phyloP scores from a whole-genome alignment of 2,113 vertebrate species.

The Micromys minutus region DNA sequence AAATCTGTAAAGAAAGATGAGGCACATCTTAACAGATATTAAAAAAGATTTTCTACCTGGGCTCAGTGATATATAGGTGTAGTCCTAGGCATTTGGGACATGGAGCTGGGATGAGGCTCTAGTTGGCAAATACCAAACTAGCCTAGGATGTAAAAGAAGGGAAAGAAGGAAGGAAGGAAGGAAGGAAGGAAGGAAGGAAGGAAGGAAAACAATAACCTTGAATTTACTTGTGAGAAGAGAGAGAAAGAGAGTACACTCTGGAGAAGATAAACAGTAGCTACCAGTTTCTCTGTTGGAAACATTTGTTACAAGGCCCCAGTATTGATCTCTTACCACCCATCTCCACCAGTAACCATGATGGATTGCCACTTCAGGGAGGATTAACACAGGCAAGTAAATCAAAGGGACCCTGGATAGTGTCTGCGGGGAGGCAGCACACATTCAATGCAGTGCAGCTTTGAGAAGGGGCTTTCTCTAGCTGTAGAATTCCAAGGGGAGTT shows the following conservation, averaged over 20 bases:
- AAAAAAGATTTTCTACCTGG: neutral
- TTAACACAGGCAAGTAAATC: slow-evolving; percentile 44
- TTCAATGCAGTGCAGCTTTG: neutral
- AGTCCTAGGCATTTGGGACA: neutral
- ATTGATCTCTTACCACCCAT: slow-evolving; percentile 68
- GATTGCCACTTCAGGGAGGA: neutral
- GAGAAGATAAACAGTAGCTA: slow-evolving; percentile 69
- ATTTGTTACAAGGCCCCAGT: slow-evolving; percentile 24
- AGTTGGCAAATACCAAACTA: neutral
- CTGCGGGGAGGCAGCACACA: neutral
- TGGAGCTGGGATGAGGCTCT: neutral
- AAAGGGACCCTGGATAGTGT: neutral
- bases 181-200: neutral
- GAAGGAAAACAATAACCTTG: neutral
- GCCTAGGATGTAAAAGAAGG: neutral
- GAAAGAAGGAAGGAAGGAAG: too few species aligned
- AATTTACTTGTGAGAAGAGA: slow-evolving; percentile 51
- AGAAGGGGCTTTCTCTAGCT: neutral
- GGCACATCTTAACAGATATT: neutral
- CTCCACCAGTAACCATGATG: slow-evolving; percentile 59
- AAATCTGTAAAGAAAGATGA: neutral
- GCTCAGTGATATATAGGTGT: neutral
- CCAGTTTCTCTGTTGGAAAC: slow-evolving; percentile 52
- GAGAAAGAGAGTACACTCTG: slow-evolving; percentile 14
- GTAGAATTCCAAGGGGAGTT: slow-evolving; percentile 35